A percentile compares a stretch with the other conserved stretches of the same genome.
Evolutionary conservation across 2,113 vertebrate species (phyloP).

Genomic region (Platichthys flesus): DNA sequence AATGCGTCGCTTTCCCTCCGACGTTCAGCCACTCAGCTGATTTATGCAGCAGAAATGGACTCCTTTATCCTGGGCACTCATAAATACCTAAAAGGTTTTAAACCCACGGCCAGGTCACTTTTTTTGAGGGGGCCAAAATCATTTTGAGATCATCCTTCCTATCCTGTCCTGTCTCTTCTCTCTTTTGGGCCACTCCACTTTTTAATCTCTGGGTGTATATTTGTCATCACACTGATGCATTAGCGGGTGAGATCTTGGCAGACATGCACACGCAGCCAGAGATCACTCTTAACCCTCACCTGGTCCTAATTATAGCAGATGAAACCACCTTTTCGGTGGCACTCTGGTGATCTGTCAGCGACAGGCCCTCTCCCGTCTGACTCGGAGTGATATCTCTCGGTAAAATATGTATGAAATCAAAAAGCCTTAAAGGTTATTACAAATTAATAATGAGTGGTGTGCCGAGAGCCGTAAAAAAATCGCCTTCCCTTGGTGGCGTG

Average conservation of each 20-base stretch:
- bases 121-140: not conserved
- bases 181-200: not conserved
- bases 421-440: slow-evolving; percentile 88
- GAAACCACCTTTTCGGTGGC: slow-evolving; percentile 68
- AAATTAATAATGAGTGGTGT: slow-evolving; percentile 86
- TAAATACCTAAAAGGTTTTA: slow-evolving; percentile 53
- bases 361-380: slow-evolving; percentile 69
- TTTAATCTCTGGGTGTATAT: slow-evolving; percentile 15
- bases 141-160: not conserved
- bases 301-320: slow-evolving; percentile 80
- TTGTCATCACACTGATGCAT: slow-evolving; percentile 22
- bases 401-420: slow-evolving; percentile 88
- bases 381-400: slow-evolving; percentile 82
- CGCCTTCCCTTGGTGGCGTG: slow-evolving; percentile 75
- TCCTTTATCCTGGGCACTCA: slow-evolving; percentile 39
- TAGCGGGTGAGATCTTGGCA: not conserved
- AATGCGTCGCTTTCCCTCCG: slow-evolving; percentile 40
- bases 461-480: slow-evolving; percentile 82
- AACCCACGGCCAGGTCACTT: slow-evolving; percentile 35
- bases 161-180: not conserved
- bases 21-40: slow-evolving; percentile 41
- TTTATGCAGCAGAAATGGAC: slow-evolving; percentile 65
- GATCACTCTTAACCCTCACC: slow-evolving; percentile 62
- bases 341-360: slow-evolving; percentile 78
- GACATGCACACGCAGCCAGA: slow-evolving; percentile 16